Conservation (phyloP, 2,113 vertebrate genomes). For the Bubo bubo region DNA sequence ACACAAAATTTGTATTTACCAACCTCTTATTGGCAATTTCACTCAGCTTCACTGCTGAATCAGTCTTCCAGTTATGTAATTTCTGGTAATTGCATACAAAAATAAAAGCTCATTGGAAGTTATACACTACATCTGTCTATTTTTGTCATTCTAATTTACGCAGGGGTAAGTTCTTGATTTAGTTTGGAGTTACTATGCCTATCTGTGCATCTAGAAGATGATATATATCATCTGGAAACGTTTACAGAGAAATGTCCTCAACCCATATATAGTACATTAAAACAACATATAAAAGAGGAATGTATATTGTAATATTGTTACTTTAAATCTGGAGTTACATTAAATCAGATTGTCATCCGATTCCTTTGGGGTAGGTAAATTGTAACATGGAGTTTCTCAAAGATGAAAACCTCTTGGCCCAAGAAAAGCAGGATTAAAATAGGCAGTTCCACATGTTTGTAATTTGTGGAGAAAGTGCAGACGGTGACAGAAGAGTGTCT, state of each 20-base stretch:
- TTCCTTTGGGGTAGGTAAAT: conserved; percentile 57
- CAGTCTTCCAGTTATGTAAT: conserved; percentile 37
- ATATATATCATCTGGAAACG: conserved; percentile 66
- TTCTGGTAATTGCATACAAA: conserved; percentile 36
- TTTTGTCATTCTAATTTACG: conserved; percentile 18
- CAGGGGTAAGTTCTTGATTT: conserved; percentile 24
- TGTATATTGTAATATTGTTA: conserved; percentile 35
- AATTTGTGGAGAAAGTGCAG: conserved; percentile 70
- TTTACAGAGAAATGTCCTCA: conserved; percentile 58
- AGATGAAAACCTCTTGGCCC: conserved; percentile 63
- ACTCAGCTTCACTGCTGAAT: not conserved
- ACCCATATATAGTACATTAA: conserved; percentile 34
- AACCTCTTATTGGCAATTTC: not conserved
- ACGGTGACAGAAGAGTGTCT: conserved; percentile 59
- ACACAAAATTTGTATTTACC: conserved; percentile 35
- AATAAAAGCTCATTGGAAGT: conserved; percentile 37
- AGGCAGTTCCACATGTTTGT: conserved; percentile 71
- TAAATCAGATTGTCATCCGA: conserved; percentile 58
- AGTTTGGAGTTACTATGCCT: conserved; percentile 55
- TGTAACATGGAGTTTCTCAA: conserved; percentile 69
- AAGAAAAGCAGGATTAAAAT: conserved; percentile 51
- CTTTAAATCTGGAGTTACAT: conserved; percentile 51
- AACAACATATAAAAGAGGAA: conserved; percentile 54
- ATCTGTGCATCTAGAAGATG: conserved; percentile 59
- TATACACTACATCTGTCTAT: not conserved